Base-by-base conservation (phyloP, 2,113 vertebrate genomes). In the Neolamprologus devosi region DNA sequence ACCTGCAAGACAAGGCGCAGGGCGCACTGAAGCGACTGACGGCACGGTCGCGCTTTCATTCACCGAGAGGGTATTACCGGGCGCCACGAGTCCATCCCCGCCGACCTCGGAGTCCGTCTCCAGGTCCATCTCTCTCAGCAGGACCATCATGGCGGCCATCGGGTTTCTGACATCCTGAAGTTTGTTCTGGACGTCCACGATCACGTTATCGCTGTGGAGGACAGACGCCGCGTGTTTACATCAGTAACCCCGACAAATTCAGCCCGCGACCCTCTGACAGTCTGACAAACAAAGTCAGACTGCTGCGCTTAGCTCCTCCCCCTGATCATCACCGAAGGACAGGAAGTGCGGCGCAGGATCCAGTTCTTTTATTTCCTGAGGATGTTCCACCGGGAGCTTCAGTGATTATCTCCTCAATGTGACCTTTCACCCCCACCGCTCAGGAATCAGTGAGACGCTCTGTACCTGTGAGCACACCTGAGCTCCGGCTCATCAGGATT, bases 71-170 rank as follows among this genome's bases (percentile, higher is more conserved):
- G 23, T 28, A 49, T 9, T 90, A 97, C 98, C 97, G 86, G 95
- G 85, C 10, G 68, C 49, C 6, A 95, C 55, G 5, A 88, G 93
- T 82, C 92, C 93, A 7, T 97, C 97, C 35, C 85, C 95, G 19
- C 97, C 96, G 19, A 95, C 85, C 49, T 98, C 98, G 0, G 95
- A 8, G 0, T 98, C 98, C 0, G 96, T 97, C 95, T 99, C 98
- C 2, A 99, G 97, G 95, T 99, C 98, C 97, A 99, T 96, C 84
- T 99, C 98, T 26, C 97, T 95, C 84, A 98, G 95, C 47, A 99
- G 96, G 19, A 96, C 91, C 1, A 95, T 96, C 51, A 99, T 98
- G 84, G 98, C 97, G 0, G 96, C 96, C 81, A 94, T 65, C 0
- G 97, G 98, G 93, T 97, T 99, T 7, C 96, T 93, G 40, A 99